Evolutionary conservation across 1,140 invertebrate genomes (phyloP), one percentile per base, ranked within the genome.

Genomic region (Heliothis subflexa): DNA sequence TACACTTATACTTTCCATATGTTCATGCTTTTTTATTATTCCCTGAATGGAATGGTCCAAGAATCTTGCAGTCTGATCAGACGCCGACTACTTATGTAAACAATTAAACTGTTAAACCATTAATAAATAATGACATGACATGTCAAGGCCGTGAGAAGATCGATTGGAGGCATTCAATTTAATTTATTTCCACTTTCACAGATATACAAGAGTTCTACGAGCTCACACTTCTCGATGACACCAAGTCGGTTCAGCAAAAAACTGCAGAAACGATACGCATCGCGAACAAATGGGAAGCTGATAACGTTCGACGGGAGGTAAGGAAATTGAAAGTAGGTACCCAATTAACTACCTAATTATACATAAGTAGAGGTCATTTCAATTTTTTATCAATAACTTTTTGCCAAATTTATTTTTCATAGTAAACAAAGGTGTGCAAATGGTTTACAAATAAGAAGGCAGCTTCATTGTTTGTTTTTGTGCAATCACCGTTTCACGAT

Each of bases 121-220:
- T 18, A 18, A 14, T 68, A 49, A 70, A 3, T 54, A 52, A 54
- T 50, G 21, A 59, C 4, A 40, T 59, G 55, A 70, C 49, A 70
- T 14, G 18, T 70, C 66, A 52, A 52, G 66, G 47, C 45, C 40
- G 18, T 70, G 45, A 61, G 33, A 57, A 49, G 50, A 75, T 75
- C 18, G 21, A 75, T 75, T 50, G 18, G 13, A 52, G n/a, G 52
- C 59, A 75, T 47, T 21, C 18, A 49, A 59, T 62, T 50, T 12
- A 75, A 50, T n/a, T 14, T 18, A 21, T 62, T 62, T 80, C 0
- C 76, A 83, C 76, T 89, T 78, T 97, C 97, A 18, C 97, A 99
- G 99, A 99, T 96, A 99, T 99, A 89, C 99, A 99, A 96, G 99
- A 99, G 94, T 99, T 99, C 95, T 99, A 99, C 95, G 99, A 99